Conservation (phyloP, 2,113 vertebrate genomes). For the Phylloscopus trochilus region DNA sequence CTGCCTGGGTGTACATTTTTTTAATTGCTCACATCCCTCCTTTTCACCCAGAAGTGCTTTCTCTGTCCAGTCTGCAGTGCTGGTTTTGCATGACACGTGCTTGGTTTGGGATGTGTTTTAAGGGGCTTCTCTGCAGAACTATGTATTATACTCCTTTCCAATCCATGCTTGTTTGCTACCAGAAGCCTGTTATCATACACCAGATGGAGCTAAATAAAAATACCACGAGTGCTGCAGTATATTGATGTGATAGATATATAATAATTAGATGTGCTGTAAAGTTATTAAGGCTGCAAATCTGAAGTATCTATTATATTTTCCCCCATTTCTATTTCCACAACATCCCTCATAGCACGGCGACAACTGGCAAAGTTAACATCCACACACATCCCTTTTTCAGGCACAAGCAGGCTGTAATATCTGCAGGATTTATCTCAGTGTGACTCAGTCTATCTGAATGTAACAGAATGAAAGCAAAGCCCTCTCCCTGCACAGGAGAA, state of each 20-base stretch:
- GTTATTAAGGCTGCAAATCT: constrained; percentile 50
- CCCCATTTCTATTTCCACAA: not conserved
- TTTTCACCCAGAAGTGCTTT: not conserved
- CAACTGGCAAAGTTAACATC: not conserved
- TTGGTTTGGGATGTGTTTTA: not conserved
- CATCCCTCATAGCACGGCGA: not conserved
- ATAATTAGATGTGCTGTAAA: constrained; percentile 55
- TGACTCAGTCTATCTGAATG: not conserved
- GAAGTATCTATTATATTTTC: constrained; percentile 37
- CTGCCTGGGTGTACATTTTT: fast-evolving
- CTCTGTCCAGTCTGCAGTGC: fast-evolving
- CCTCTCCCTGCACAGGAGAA: not conserved
- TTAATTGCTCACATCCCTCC: not conserved
- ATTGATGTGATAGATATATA: constrained; percentile 54
- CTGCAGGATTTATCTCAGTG: not conserved
- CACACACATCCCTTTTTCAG: not conserved
- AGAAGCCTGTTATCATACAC: constrained; percentile 7
- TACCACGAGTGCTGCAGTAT: constrained; percentile 14
- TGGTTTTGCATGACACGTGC: fast-evolving
- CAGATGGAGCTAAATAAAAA: constrained; percentile 65
- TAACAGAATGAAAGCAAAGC: not conserved
- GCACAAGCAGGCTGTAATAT: not conserved
- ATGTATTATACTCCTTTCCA: not conserved
- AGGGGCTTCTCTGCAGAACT: constrained; percentile 1
- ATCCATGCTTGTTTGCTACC: not conserved